phyloP scores from a whole-genome alignment of 2,797 vertebrate species.

The Enteromius anoplus region DNA sequence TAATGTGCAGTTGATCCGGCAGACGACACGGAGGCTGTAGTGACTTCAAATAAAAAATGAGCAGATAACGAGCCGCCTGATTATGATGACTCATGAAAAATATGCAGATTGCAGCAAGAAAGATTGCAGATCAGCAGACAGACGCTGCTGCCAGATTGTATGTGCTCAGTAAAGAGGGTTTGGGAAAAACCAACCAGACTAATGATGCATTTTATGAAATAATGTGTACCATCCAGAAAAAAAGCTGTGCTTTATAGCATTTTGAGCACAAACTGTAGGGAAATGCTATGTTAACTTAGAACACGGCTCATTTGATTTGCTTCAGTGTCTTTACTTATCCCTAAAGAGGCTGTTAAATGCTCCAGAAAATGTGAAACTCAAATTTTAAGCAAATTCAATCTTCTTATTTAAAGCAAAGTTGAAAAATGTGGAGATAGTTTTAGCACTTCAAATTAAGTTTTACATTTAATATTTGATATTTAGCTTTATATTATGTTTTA shows the following conservation, averaged over 20 bases:
- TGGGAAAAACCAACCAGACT: background rate
- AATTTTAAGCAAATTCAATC: background rate
- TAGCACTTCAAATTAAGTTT: background rate
- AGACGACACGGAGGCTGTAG: background rate
- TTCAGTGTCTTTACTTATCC: background rate
- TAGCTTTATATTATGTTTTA: background rate
- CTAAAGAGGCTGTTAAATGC: background rate
- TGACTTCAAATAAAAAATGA: background rate
- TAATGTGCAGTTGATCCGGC: constrained; percentile 1
- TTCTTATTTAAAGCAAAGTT: background rate
- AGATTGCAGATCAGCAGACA: constrained; percentile 9
- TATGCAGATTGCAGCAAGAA: constrained; percentile 33
- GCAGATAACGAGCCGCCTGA: background rate
- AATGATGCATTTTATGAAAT: constrained; percentile 1
- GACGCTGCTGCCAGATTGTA: background rate
- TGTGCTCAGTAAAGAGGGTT: background rate
- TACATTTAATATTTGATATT: background rate
- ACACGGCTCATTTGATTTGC: background rate
- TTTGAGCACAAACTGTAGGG: background rate
- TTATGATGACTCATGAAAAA: constrained; percentile 8
- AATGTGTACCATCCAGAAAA: background rate
- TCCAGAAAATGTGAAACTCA: background rate
- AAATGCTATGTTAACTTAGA: background rate
- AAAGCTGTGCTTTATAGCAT: background rate
- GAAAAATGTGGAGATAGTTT: background rate